phyloP scores from a whole-genome alignment of 1,140 invertebrate genomes.

The Magallana ariakensis region DNA sequence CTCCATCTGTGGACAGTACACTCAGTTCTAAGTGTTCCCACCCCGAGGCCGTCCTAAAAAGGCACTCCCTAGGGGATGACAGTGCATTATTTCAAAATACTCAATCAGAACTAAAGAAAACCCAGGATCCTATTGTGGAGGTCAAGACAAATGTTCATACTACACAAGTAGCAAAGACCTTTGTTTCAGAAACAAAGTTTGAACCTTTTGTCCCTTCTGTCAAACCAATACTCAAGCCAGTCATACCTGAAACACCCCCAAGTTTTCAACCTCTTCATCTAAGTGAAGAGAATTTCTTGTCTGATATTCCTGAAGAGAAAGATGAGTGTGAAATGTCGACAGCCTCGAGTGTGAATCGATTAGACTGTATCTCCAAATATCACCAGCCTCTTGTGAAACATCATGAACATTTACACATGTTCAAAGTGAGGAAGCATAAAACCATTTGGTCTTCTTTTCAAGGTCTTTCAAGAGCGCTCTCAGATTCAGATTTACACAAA shows the following conservation, averaged over 20 bases:
- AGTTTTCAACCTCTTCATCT: slow-evolving; percentile 53
- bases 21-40: slow-evolving; percentile 38
- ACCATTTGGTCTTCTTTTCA: slow-evolving; percentile 58
- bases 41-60: slow-evolving; percentile 34
- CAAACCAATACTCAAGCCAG: slow-evolving; percentile 17
- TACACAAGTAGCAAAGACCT: neutral
- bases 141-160: neutral
- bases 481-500: slow-evolving; percentile 26
- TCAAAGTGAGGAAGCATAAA: slow-evolving; percentile 50
- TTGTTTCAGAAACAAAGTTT: neutral
- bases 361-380: slow-evolving; percentile 41
- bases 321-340: slow-evolving; percentile 66
- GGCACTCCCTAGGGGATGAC: slow-evolving; percentile 54
- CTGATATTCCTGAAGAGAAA: slow-evolving; percentile 73
- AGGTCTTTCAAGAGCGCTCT: slow-evolving; percentile 53
- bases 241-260: slow-evolving; percentile 31
- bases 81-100: slow-evolving; percentile 4
- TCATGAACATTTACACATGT: slow-evolving; percentile 33
- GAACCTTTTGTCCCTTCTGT: neutral
- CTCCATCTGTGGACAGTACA: slow-evolving; percentile 57
- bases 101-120: neutral
- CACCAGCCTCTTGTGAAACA: slow-evolving; percentile 21
- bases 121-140: neutral
- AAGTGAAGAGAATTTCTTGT: slow-evolving; percentile 71
- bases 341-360: slow-evolving; percentile 44